Evolutionary conservation across 1,140 invertebrate species (phyloP).

Genomic region (Trichonephila clavipes): DNA sequence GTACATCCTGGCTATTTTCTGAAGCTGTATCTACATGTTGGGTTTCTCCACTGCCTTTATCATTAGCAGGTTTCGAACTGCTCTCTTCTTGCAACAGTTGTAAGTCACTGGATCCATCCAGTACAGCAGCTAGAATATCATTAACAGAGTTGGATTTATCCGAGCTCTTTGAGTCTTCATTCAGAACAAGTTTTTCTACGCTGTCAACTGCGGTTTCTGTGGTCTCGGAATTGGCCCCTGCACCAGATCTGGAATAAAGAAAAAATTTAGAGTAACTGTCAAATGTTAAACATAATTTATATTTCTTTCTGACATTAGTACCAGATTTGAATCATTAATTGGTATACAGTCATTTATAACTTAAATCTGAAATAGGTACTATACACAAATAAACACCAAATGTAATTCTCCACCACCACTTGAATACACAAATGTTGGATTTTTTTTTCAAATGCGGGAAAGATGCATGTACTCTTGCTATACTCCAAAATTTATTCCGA

Average conservation of each 20-base stretch:
- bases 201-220: neutral
- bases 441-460: no score
- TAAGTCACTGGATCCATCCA: neutral
- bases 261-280: neutral
- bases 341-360: no score
- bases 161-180: neutral
- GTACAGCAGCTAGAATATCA: neutral
- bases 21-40: neutral
- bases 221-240: neutral
- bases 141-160: conserved; percentile 39
- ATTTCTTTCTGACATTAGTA: no score
- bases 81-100: neutral
- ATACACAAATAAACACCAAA: no score
- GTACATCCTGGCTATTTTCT: conserved; percentile 5
- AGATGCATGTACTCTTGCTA: no score
- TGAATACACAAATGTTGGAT: no score
- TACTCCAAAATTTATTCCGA: no score
- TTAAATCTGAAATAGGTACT: no score
- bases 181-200: neutral
- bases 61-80: neutral
- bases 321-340: no score
- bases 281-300: no score
- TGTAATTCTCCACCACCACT: no score
- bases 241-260: neutral
- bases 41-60: neutral